These are phyloP conservation scores for Phanerotoma sp. DNA, from an alignment of 2,888 invertebrate genomes.

Conservation along the genomic window DNA sequence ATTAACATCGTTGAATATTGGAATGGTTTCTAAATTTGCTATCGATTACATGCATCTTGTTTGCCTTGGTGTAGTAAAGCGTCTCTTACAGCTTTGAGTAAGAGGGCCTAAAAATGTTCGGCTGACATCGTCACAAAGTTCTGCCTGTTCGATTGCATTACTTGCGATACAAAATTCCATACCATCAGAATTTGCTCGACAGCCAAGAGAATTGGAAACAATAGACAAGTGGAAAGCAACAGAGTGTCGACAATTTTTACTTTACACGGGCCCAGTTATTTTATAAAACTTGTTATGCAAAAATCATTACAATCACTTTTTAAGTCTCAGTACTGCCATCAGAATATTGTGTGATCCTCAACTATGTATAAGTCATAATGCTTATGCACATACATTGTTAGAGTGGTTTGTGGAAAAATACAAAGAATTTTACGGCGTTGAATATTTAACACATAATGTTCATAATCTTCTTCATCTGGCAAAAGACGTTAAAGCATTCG, in stretches of 20 bases:
- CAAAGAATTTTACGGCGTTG: not conserved
- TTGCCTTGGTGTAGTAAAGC: conserved; percentile 5
- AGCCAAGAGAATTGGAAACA: conserved; percentile 30
- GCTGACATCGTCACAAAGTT: not conserved
- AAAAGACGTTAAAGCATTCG: conserved; percentile 3
- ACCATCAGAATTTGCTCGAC: conserved; percentile 5
- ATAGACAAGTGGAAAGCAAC: conserved; percentile 36
- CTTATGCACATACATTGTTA: conserved; percentile 10
- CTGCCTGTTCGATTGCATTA: not conserved
- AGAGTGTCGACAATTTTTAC: conserved; percentile 38
- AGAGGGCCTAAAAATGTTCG: conserved; percentile 4
- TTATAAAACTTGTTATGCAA: conserved; percentile 29
- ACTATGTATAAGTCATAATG: not conserved
- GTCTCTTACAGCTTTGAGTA: not conserved
- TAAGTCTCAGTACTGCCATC: conserved; percentile 5
- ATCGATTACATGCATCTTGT: conserved; percentile 8
- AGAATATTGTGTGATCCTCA: conserved; percentile 7
- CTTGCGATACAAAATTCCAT: not conserved
- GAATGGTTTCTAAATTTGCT: conserved; percentile 11
- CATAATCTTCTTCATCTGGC: conserved; percentile 5
- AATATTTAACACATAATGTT: conserved; percentile 2
- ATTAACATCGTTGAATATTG: conserved; percentile 5
- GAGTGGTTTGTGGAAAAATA: conserved; percentile 8
- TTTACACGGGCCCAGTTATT: conserved; percentile 39
- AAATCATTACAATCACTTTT: conserved; percentile 1